Evolutionary conservation across 2,113 vertebrate species (phyloP), one percentile per base, ranked within the genome.

Genomic region (Callipepla californica): DNA sequence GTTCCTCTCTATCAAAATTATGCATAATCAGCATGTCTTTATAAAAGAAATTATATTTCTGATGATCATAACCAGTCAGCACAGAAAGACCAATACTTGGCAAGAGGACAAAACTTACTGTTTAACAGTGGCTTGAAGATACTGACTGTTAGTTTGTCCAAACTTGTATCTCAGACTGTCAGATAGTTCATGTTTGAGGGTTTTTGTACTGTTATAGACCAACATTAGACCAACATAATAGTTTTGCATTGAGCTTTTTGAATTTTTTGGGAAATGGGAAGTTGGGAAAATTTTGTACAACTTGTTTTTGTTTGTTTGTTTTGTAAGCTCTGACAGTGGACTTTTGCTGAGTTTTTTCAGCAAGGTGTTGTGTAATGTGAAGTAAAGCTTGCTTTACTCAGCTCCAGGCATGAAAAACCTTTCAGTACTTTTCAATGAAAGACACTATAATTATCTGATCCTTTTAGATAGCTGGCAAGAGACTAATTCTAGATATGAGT

Each of bases 91-190:
- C 21, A 34, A 6, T 16, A 19, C 9, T 20, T 13, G 57, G 76
- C 42, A 40, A 57, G 15, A 48, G 30, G 13, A 66, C 44, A 22
- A 76, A 32, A 13, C 11, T 67, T 32, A 5, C 3, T 34, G 0
- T 61, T 63, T 45, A 77, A 0, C 45, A 22, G n/a, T 12, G 32
- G 3, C 34, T 70, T 30, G 55, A 13, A n/a, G 40, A 15, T 80
- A 47, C 40, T 63, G 19, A 19, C 57, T 18, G 25, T 50, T 74
- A 10, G 1, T 50, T 30, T 77, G 61, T 30, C 34, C 72, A 50
- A 34, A 36, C 0, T 0, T 32, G 6, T 20, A 25, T 20, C 1
- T 20, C 5, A 21, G 11, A 36, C 14, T 79, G 14, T 36, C 38
- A 57, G 34, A 36, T 9, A 1, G 6, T 5, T 59, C 42, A n/a